Percentiles rank a stretch among this genome's conserved stretches.
Conservation (phyloP, 1,140 invertebrate species). For the Gonatopus flavifemur region DNA sequence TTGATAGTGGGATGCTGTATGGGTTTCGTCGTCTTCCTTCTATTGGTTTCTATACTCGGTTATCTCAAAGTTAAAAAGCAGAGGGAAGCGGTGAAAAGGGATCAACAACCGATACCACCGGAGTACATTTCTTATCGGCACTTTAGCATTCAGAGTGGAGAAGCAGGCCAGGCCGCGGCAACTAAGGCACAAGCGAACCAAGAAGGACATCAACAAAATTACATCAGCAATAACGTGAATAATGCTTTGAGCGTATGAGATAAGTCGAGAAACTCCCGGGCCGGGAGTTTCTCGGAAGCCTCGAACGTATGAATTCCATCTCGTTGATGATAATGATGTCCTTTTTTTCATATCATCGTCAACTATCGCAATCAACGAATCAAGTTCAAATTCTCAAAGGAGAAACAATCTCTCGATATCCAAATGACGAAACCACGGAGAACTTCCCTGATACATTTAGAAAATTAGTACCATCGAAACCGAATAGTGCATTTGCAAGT, state of each 20-base stretch:
- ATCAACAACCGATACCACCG: slow-evolving; percentile 59
- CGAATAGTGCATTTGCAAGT: too few species aligned
- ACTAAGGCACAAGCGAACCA: slow-evolving; percentile 33
- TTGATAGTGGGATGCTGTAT: slow-evolving; percentile 83
- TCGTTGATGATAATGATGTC: too few species aligned
- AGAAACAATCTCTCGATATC: too few species aligned
- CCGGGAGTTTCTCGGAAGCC: slow-evolving; percentile 32
- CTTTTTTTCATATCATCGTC: too few species aligned
- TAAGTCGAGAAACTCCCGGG: slow-evolving; percentile 34
- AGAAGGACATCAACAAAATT: slow-evolving; percentile 31
- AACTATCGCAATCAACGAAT: too few species aligned
- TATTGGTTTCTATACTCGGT: slow-evolving; percentile 77
- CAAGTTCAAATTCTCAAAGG: too few species aligned
- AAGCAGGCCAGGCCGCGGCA: slow-evolving; percentile 28
- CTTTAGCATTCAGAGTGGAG: slow-evolving; percentile 57
- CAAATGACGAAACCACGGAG: too few species aligned
- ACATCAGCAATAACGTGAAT: slow-evolving; percentile 32
- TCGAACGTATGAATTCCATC: slow-evolving; percentile 34
- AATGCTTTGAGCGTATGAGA: slow-evolving; percentile 42
- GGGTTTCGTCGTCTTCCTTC: slow-evolving; percentile 81
- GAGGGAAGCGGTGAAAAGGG: slow-evolving; percentile 70
- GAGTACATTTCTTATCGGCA: slow-evolving; percentile 76
- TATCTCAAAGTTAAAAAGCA: slow-evolving; percentile 86
- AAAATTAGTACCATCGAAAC: too few species aligned
- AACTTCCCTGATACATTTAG: too few species aligned